Conservation (phyloP, 2,797 vertebrate species). For the Manis crassicaudata region DNA sequence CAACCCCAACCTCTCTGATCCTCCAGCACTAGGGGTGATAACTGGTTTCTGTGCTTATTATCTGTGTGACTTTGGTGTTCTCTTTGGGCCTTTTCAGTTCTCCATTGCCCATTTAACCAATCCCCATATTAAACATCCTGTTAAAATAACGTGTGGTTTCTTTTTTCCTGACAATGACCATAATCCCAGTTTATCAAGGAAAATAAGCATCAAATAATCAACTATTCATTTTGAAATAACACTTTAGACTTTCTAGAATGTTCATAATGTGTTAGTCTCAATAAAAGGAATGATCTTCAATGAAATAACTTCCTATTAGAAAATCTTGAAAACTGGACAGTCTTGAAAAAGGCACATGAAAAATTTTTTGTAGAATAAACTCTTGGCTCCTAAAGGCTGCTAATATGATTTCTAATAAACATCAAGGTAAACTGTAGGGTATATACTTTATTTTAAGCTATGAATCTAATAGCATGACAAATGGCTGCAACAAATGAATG, state of each 20-base stretch:
- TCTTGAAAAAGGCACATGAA: not conserved
- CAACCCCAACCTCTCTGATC: not conserved
- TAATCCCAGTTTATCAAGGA: not conserved
- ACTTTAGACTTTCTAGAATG: not conserved
- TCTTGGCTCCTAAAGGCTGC: not conserved
- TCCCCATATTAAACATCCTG: not conserved
- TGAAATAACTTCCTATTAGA: not conserved
- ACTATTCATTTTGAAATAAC: not conserved
- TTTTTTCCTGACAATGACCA: not conserved
- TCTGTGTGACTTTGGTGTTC: not conserved
- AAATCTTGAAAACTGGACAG: not conserved
- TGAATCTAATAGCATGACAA: not conserved
- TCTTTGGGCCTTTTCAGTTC: not conserved
- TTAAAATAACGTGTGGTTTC: not conserved
- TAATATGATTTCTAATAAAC: not conserved
- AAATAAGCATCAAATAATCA: not conserved
- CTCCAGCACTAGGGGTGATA: not conserved
- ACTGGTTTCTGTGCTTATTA: not conserved
- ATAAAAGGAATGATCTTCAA: not conserved
- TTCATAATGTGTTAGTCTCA: not conserved
- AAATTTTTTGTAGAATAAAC: not conserved
- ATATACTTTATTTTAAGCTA: slow-evolving; percentile 25
- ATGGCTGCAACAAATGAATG: not conserved
- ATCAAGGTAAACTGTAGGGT: not conserved
- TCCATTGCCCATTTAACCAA: not conserved